phyloP scores from a whole-genome alignment of 2,888 invertebrate genomes.

The Eupithecia subfuscata region DNA sequence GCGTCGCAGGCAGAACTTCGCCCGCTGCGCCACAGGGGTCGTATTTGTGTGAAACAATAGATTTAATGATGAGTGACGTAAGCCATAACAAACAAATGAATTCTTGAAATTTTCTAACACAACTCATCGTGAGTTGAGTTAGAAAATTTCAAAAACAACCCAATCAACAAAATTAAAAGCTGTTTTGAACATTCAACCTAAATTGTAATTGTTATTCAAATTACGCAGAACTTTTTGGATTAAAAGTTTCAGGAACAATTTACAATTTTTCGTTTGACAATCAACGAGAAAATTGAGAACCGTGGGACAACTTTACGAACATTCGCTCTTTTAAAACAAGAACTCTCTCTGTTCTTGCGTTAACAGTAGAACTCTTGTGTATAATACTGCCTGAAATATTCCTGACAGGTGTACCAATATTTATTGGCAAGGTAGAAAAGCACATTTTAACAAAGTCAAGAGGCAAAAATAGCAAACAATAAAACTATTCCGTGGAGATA shows the following conservation, averaged over 20 bases:
- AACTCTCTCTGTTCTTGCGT: background rate
- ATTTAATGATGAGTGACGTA: background rate
- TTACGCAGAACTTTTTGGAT: slow-evolving; percentile 11
- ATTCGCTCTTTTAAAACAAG: background rate
- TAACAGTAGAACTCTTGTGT: background rate
- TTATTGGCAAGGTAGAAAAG: background rate
- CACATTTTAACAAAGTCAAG: background rate
- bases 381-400: background rate
- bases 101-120: background rate
- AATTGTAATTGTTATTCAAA: slow-evolving; percentile 15
- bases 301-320: background rate
- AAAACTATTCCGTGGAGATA: slow-evolving; percentile 23
- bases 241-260: slow-evolving; percentile 7
- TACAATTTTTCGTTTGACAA: slow-evolving; percentile 5
- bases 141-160: background rate
- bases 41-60: background rate
- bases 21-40: too few relatives aligned
- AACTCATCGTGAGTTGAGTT: too few relatives aligned
- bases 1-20: too few relatives aligned
- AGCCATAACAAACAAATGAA: background rate
- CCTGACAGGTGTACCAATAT: background rate
- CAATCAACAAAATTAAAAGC: slow-evolving; percentile 9
- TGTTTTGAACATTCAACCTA: background rate
- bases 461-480: slow-evolving; percentile 21
- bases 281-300: background rate